Conservation (phyloP, 2,797 vertebrate genomes). For the Chelonia mydas region DNA sequence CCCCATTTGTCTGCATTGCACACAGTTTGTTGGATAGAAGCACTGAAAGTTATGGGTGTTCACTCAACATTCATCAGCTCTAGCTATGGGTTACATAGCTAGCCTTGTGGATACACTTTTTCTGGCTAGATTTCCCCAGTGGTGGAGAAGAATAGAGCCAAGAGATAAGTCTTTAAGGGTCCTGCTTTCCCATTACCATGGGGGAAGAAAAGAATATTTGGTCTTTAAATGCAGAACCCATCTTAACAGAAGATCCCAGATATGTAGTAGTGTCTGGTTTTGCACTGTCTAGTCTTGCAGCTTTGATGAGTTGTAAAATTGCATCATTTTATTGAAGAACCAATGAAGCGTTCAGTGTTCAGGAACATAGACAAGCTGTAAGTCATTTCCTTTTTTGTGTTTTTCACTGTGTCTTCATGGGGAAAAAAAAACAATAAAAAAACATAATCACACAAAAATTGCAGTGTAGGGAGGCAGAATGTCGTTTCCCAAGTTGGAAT, state of each 20-base stretch:
- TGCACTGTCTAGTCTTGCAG: not conserved
- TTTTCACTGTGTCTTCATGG: not conserved
- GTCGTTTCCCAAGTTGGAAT: not conserved
- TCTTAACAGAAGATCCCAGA: not conserved
- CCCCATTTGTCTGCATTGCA: not conserved
- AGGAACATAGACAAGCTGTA: not conserved
- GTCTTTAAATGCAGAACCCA: not conserved
- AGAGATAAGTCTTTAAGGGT: not conserved
- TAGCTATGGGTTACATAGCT: not conserved
- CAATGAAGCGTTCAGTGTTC: too few species aligned
- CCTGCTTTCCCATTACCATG: not conserved
- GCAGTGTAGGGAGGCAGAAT: not conserved
- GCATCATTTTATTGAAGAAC: too few species aligned
- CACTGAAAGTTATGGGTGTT: not conserved
- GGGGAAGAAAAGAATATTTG: not conserved
- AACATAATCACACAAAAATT: not conserved
- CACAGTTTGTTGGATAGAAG: not conserved
- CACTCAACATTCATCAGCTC: not conserved
- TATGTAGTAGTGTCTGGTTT: not conserved
- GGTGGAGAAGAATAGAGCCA: not conserved
- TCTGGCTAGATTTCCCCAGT: not conserved
- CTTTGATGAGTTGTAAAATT: too few species aligned
- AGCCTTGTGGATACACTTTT: not conserved
- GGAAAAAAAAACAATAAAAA: not conserved
- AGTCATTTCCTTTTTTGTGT: not conserved